These are phyloP conservation scores for Melanostoma scalare DNA, from an alignment of 2,888 invertebrate species.

Conservation along the genomic window DNA sequence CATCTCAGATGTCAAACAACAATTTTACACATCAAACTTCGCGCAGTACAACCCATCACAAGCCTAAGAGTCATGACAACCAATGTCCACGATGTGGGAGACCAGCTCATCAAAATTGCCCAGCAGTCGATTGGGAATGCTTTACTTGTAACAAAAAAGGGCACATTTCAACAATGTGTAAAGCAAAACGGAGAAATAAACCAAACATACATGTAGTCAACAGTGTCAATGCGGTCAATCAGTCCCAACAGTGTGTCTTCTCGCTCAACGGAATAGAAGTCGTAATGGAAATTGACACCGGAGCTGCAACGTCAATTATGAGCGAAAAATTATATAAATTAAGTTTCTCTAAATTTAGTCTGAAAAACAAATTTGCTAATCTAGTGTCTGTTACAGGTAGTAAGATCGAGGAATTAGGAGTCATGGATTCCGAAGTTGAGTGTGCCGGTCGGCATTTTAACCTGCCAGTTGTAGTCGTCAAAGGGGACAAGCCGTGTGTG, in stretches of 20 bases:
- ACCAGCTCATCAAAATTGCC: neutral
- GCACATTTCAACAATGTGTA: neutral
- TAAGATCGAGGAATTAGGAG: slow-evolving; percentile 20
- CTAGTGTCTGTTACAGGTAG: slow-evolving; percentile 18
- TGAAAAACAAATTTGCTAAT: slow-evolving; percentile 2
- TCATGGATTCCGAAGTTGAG: slow-evolving; percentile 8
- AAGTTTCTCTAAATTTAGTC: neutral
- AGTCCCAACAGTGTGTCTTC: neutral
- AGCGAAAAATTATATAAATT: neutral
- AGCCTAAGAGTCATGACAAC: no score
- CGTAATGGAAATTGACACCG: neutral
- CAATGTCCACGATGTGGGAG: no score
- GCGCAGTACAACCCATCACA: no score
- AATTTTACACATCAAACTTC: no score
- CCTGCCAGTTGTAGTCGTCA: slow-evolving; percentile 20
- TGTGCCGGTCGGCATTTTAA: neutral
- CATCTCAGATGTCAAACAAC: no score
- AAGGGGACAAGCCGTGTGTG: slow-evolving; percentile 9
- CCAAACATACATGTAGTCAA: neutral
- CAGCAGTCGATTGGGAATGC: neutral
- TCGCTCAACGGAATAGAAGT: neutral
- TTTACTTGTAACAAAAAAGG: neutral
- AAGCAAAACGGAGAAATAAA: neutral
- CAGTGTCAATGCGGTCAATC: neutral
- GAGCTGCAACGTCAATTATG: neutral